Evolutionary conservation across 1,140 invertebrate species (phyloP).

Genomic region (Euschistus heros): DNA sequence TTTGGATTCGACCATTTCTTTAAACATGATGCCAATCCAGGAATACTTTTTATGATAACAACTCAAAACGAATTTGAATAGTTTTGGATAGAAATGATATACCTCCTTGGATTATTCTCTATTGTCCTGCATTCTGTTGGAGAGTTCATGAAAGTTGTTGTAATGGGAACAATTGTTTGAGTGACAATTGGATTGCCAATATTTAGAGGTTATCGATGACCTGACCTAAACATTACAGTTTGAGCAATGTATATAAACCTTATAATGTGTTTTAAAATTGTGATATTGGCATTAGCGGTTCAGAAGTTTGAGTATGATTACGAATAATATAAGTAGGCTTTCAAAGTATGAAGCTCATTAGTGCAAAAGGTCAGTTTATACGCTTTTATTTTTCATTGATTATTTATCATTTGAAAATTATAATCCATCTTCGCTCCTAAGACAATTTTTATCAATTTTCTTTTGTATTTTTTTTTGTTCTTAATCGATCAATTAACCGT

Average conservation of each 20-base stretch:
- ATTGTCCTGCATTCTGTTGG: neutral
- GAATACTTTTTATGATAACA: no score
- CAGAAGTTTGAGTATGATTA: neutral
- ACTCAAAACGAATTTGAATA: no score
- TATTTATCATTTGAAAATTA: neutral
- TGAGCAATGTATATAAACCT: neutral
- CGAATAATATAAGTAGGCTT: neutral
- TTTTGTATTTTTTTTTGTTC: neutral
- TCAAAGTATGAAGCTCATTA: constrained; percentile 3
- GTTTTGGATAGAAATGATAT: no score
- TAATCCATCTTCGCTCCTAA: neutral
- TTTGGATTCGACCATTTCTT: no score
- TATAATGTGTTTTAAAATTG: neutral
- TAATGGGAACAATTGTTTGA: constrained; percentile 6
- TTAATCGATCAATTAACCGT: neutral
- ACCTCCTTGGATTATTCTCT: no score
- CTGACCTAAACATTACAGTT: neutral
- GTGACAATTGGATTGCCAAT: constrained; percentile 11
- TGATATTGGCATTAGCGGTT: neutral
- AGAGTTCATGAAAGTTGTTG: neutral
- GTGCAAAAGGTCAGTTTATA: constrained; percentile 8
- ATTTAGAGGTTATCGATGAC: constrained; percentile 9
- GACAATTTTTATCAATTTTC: neutral
- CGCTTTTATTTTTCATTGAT: neutral
- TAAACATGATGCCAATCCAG: no score